Evolutionary conservation across 1,140 invertebrate genomes (phyloP).

Genomic region (Drosophila murphyi): DNA sequence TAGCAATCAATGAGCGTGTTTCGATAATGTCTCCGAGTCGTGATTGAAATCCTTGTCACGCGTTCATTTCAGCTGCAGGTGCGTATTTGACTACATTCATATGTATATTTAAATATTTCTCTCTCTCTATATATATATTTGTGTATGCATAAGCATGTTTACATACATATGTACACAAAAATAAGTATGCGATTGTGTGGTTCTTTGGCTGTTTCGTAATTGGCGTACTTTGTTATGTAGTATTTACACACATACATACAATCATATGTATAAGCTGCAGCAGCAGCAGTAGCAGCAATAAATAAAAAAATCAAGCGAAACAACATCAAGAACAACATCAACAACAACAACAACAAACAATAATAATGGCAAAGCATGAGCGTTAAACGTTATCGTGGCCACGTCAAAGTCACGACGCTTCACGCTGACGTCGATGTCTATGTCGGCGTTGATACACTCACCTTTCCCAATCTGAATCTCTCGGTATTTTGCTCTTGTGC

Average conservation of each 20-base stretch:
- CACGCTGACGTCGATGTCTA: slow-evolving; percentile 45
- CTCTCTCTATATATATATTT: neutral
- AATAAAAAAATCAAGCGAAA: slow-evolving; percentile 10
- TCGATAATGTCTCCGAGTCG: slow-evolving; percentile 1
- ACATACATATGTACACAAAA: slow-evolving; percentile 10
- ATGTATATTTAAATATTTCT: neutral
- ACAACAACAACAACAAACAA: slow-evolving; percentile 21
- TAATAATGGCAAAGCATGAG: slow-evolving; percentile 34
- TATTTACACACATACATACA: neutral
- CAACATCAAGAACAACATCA: slow-evolving; percentile 14
- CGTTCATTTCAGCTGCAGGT: neutral
- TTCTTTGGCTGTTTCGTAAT: slow-evolving; percentile 65
- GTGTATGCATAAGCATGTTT: slow-evolving; percentile 1
- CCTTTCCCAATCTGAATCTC: slow-evolving; percentile 9
- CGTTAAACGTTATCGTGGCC: slow-evolving; percentile 54
- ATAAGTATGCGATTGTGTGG: slow-evolving; percentile 41
- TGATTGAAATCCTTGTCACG: neutral
- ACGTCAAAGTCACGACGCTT: slow-evolving; percentile 64
- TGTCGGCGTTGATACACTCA: slow-evolving; percentile 41
- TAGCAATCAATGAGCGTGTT: no score
- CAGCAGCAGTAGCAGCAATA: slow-evolving; percentile 24
- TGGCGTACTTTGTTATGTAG: slow-evolving; percentile 26
- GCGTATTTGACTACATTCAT: neutral
- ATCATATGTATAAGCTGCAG: neutral
- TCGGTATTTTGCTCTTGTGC: neutral